These are phyloP conservation scores for Acanthis flammea DNA, from an alignment of 2,797 vertebrate species.

Conservation along the genomic window DNA sequence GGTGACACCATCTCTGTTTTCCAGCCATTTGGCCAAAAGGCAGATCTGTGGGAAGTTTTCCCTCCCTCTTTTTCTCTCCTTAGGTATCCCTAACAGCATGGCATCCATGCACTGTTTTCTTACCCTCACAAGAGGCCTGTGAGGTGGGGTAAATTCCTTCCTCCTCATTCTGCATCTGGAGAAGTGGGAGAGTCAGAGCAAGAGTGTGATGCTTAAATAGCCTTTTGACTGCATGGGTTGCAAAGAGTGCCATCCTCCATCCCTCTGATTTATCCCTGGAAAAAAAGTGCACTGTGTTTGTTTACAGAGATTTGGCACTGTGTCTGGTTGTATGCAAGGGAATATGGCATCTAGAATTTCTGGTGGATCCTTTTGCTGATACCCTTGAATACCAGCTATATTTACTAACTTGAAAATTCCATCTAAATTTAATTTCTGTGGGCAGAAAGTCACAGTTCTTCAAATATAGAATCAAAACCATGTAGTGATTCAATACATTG, in stretches of 20 bases:
- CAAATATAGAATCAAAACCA: not conserved
- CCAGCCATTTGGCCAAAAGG: not conserved
- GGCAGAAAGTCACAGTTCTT: not conserved
- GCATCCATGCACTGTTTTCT: not conserved
- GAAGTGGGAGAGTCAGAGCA: not conserved
- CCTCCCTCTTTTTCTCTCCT: not conserved
- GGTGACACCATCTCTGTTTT: not conserved
- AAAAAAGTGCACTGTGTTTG: rapidly evolving
- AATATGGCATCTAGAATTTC: not conserved
- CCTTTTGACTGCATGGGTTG: not conserved
- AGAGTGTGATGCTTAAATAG: not conserved
- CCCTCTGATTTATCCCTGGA: not conserved
- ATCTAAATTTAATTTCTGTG: not conserved
- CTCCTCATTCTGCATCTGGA: not conserved
- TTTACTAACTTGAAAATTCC: not conserved
- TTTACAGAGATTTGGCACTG: not conserved
- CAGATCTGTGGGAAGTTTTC: not conserved
- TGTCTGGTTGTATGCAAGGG: not conserved
- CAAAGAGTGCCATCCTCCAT: not conserved
- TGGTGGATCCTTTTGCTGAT: not conserved
- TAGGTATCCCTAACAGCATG: not conserved
- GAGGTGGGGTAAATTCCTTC: not conserved
- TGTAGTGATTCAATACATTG: not conserved
- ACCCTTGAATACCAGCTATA: not conserved
- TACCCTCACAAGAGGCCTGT: not conserved